These are phyloP conservation scores for Drosophila burlai DNA, from an alignment of 1,140 invertebrate species.

Conservation along the genomic window DNA sequence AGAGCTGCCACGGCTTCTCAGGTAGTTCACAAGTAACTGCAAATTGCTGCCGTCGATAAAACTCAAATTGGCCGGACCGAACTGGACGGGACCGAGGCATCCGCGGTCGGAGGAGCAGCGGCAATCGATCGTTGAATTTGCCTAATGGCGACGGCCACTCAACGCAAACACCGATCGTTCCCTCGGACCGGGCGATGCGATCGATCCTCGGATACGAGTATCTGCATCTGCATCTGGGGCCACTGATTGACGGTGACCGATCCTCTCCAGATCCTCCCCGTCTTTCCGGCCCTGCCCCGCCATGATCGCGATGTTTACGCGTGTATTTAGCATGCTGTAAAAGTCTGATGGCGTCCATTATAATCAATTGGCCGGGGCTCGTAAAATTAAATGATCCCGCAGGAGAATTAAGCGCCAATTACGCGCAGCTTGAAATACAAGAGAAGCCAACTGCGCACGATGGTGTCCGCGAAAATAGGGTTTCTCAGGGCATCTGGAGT, in stretches of 20 bases:
- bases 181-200: conserved; percentile 13
- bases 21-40: conserved; percentile 85
- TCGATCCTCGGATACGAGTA: conserved; percentile 45
- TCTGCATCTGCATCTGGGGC: conserved; percentile 39
- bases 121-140: conserved; percentile 83
- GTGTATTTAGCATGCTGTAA: conserved; percentile 85
- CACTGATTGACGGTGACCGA: conserved; percentile 68
- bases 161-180: conserved; percentile 73
- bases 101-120: conserved; percentile 46
- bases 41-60: conserved; percentile 83
- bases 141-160: conserved; percentile 82
- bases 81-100: conserved; percentile 36
- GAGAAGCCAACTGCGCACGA: conserved; percentile 24
- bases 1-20: conserved; percentile 74
- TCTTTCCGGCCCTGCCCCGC: conserved; percentile 1
- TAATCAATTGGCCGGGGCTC: conserved; percentile 85
- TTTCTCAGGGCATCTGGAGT: neutral
- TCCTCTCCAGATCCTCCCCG: conserved; percentile 30
- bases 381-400: conserved; percentile 85
- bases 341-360: conserved; percentile 85
- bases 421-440: conserved; percentile 59
- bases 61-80: conserved; percentile 65
- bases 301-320: conserved; percentile 75
- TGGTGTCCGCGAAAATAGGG: neutral
- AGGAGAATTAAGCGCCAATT: conserved; percentile 85